A percentile compares a stretch with the other conserved stretches of the same genome.
Conservation (phyloP, 2,113 vertebrate species). For the Chloroceryle aenea region DNA sequence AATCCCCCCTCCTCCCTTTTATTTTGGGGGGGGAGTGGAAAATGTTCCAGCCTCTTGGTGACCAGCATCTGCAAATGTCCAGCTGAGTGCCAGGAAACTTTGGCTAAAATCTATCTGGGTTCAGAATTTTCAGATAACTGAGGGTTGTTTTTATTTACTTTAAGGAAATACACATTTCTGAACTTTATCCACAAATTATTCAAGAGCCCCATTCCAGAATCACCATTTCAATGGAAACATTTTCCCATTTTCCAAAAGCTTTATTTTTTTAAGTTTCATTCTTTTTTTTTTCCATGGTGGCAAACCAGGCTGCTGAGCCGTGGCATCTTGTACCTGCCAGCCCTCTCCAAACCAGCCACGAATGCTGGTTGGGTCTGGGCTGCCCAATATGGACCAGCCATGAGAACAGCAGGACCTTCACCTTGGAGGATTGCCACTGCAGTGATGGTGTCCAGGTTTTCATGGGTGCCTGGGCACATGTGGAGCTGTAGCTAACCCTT, state of each 20-base stretch:
- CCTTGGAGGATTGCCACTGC: background rate
- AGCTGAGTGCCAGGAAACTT: background rate
- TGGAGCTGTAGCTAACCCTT: background rate
- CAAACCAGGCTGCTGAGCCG: background rate
- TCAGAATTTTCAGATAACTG: background rate
- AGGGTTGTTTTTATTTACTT: background rate
- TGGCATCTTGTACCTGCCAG: background rate
- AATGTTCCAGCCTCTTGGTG: background rate
- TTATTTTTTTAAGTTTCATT: background rate
- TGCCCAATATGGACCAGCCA: background rate
- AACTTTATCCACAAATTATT: background rate
- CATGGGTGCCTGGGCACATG: background rate
- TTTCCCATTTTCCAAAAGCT: background rate
- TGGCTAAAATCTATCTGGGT: background rate
- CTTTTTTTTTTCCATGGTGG: background rate
- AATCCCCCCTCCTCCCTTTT: background rate
- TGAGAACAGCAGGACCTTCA: background rate
- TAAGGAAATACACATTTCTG: background rate
- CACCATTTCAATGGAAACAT: background rate
- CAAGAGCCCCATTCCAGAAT: background rate
- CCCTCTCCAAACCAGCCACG: background rate
- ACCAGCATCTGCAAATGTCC: background rate
- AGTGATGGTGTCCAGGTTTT: background rate
- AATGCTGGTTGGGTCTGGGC: background rate
- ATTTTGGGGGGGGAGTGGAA: background rate